phyloP scores from a whole-genome alignment of 2,113 vertebrate genomes.

The Toxostoma redivivum region DNA sequence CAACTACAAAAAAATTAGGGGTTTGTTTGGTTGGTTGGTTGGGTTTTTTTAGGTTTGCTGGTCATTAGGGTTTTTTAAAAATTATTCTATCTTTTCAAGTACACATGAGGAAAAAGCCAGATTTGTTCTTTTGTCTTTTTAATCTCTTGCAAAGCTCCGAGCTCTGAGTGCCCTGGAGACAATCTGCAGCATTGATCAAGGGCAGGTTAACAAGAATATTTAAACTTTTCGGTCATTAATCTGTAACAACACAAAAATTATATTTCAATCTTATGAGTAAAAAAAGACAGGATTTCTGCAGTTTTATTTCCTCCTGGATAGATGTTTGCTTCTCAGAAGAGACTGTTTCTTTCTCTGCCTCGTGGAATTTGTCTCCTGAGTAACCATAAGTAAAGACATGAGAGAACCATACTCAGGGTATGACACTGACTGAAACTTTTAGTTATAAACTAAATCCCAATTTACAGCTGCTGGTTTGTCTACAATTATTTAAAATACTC shows the following conservation, averaged over 20 bases:
- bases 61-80: not conserved
- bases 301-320: not conserved
- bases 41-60: not conserved
- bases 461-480: not conserved
- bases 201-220: not conserved
- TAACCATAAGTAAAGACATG: not conserved
- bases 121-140: not conserved
- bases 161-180: not conserved
- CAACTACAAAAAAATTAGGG: not conserved
- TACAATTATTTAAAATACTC: not conserved
- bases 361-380: accelerated
- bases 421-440: not conserved
- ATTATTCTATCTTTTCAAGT: not conserved
- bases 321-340: not conserved
- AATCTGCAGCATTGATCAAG: not conserved
- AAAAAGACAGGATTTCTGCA: not conserved
- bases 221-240: not conserved
- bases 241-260: not conserved
- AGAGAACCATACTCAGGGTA: not conserved
- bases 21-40: not conserved
- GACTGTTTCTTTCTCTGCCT: not conserved
- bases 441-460: not conserved
- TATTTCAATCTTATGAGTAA: not conserved
- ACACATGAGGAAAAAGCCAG: not conserved
- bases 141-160: not conserved